Percentiles rank a stretch among this genome's conserved stretches.
phyloP scores from a whole-genome alignment of 2,113 vertebrate genomes.

The Cottus gobio region DNA sequence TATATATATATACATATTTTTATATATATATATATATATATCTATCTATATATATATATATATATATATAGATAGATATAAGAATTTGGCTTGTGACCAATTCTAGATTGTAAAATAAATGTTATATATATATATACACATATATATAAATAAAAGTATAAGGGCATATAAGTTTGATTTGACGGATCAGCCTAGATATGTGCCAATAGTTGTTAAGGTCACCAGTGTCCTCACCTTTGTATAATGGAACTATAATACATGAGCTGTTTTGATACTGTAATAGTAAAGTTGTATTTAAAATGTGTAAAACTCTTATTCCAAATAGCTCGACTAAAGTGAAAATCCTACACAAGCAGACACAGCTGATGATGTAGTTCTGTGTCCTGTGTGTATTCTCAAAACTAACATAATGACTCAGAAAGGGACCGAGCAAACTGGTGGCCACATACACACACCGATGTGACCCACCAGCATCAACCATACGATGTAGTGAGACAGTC shows the following conservation, averaged over 20 bases:
- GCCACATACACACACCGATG: constrained; percentile 38
- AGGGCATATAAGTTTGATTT: not conserved
- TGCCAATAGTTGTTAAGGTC: not conserved
- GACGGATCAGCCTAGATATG: not conserved
- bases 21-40: not conserved
- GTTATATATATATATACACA: no score
- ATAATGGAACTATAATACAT: not conserved
- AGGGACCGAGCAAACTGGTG: constrained; percentile 52
- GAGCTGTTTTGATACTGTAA: not conserved
- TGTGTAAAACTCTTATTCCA: not conserved
- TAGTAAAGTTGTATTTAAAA: not conserved
- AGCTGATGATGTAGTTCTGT: constrained; percentile 6
- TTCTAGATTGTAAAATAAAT: no score
- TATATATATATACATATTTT: no score
- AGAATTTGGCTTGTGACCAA: no score
- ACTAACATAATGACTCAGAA: constrained; percentile 66
- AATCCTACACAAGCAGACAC: constrained; percentile 11
- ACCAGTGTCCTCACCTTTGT: not conserved
- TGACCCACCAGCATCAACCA: constrained; percentile 40
- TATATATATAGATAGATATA: not conserved
- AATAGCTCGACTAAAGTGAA: not conserved
- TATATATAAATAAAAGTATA: not conserved
- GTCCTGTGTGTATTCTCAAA: constrained; percentile 55
- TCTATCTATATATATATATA: not conserved
- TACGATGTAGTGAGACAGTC: constrained; percentile 11